phyloP scores from a whole-genome alignment of 1,140 invertebrate species.

The Drosophila sp. region DNA sequence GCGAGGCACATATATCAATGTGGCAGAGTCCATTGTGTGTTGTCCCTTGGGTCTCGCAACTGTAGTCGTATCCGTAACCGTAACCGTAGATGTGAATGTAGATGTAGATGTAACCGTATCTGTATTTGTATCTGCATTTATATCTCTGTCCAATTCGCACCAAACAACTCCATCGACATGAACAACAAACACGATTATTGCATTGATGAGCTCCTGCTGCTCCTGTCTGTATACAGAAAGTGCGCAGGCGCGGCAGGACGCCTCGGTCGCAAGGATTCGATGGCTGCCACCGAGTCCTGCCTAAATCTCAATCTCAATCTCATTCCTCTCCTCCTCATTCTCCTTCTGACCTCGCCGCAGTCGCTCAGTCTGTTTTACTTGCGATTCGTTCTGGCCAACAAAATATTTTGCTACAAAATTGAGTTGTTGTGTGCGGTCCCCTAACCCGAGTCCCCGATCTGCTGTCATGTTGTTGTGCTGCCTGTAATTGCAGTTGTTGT shows the following conservation, averaged over 20 bases:
- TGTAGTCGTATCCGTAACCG: not conserved
- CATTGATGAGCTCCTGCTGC: conserved; percentile 84
- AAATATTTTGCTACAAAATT: conserved; percentile 83
- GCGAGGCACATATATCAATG: conserved; percentile 58
- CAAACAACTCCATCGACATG: conserved; percentile 71
- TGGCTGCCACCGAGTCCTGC: conserved; percentile 28
- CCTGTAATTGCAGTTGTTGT: not conserved
- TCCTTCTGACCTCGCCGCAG: conserved; percentile 1
- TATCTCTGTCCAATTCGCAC: conserved; percentile 60
- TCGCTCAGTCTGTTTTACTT: conserved; percentile 63
- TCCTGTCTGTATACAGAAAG: conserved; percentile 73
- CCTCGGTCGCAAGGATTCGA: conserved; percentile 35
- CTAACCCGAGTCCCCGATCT: not conserved
- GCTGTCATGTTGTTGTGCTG: too few relatives aligned
- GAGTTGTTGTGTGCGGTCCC: conserved; percentile 71
- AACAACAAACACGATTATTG: conserved; percentile 77
- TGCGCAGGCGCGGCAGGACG: conserved; percentile 62
- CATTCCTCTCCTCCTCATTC: not conserved
- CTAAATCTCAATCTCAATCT: not conserved
- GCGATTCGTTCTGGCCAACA: conserved; percentile 79
- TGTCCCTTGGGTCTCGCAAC: conserved; percentile 63
- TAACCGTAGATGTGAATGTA: too few relatives aligned
- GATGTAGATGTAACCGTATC: conserved; percentile 4
- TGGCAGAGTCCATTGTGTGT: conserved; percentile 59
- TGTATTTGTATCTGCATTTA: conserved; percentile 8